Percentiles rank a stretch among this genome's conserved stretches.
These are phyloP conservation scores for Portevinia maculata DNA, from an alignment of 2,888 invertebrate species.

Conservation along the genomic window DNA sequence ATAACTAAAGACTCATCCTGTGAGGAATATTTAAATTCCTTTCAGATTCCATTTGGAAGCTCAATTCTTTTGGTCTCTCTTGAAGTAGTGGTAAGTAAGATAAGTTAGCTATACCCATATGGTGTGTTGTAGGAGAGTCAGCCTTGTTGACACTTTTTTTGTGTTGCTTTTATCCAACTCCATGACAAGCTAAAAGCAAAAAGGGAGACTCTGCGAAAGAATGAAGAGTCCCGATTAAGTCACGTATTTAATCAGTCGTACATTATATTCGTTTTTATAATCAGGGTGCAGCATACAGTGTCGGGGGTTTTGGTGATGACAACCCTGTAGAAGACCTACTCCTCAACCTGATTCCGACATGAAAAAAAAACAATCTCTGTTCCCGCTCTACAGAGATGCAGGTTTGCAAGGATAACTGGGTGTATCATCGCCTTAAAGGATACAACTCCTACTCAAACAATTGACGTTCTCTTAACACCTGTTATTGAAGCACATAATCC, in stretches of 20 bases:
- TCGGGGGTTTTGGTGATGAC: slow-evolving; percentile 50
- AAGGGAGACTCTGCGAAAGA: slow-evolving; percentile 41
- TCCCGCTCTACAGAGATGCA: slow-evolving; percentile 55
- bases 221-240: slow-evolving; percentile 78
- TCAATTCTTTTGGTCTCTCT: slow-evolving; percentile 41
- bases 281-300: slow-evolving; percentile 65
- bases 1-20: slow-evolving; percentile 53
- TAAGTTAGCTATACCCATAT: slow-evolving; percentile 12
- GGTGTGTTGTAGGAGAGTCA: slow-evolving; percentile 25
- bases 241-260: slow-evolving; percentile 82
- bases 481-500: slow-evolving; percentile 49
- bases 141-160: slow-evolving; percentile 60
- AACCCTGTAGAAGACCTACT: slow-evolving; percentile 45
- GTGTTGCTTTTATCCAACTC: slow-evolving; percentile 2
- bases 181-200: slow-evolving; percentile 61
- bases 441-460: slow-evolving; percentile 29
- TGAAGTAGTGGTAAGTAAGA: slow-evolving; percentile 8
- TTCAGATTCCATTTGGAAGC: slow-evolving; percentile 45
- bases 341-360: slow-evolving; percentile 61
- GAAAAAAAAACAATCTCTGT: slow-evolving; percentile 9
- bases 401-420: slow-evolving; percentile 57
- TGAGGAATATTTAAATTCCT: slow-evolving; percentile 50
- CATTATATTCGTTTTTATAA: slow-evolving; percentile 77
- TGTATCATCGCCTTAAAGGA: slow-evolving; percentile 64
- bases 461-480: slow-evolving; percentile 53